Evolutionary conservation across 1,140 invertebrate species (phyloP).

Genomic region (Brachionus koreanus): DNA sequence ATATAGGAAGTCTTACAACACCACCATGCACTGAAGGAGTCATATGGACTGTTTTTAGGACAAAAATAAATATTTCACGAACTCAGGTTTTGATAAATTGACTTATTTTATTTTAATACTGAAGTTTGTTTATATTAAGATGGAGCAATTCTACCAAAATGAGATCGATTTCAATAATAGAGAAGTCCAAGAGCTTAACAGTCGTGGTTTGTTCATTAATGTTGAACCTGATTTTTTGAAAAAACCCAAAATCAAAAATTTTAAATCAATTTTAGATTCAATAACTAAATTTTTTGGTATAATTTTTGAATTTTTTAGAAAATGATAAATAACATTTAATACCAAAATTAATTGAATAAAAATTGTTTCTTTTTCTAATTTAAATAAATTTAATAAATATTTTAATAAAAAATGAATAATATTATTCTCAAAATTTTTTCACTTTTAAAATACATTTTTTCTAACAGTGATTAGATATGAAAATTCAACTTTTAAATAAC

Average conservation of each 20-base stretch:
- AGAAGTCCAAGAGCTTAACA: background rate
- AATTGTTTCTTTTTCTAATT: too few species aligned
- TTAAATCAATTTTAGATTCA: background rate
- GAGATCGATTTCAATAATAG: background rate
- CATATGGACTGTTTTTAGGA: constrained; percentile 77
- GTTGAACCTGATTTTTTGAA: background rate
- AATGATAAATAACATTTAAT: background rate
- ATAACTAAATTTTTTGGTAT: background rate
- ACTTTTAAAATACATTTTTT: too few species aligned
- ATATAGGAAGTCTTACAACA: constrained; percentile 80
- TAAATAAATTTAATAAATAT: too few species aligned
- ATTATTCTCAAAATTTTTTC: too few species aligned
- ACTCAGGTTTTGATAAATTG: background rate
- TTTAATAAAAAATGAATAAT: too few species aligned
- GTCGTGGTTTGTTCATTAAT: background rate
- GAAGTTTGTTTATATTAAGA: background rate
- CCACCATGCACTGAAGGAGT: constrained; percentile 82
- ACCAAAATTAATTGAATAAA: background rate
- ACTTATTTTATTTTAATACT: too few species aligned
- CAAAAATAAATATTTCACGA: constrained; percentile 56
- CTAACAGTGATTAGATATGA: too few species aligned
- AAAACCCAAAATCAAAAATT: background rate
- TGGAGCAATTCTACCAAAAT: constrained; percentile 4
- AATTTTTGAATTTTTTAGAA: background rate
- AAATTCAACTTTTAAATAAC: too few species aligned